Evolutionary conservation across 2,797 vertebrate species (phyloP).

Genomic region (Cossypha heuglini): DNA sequence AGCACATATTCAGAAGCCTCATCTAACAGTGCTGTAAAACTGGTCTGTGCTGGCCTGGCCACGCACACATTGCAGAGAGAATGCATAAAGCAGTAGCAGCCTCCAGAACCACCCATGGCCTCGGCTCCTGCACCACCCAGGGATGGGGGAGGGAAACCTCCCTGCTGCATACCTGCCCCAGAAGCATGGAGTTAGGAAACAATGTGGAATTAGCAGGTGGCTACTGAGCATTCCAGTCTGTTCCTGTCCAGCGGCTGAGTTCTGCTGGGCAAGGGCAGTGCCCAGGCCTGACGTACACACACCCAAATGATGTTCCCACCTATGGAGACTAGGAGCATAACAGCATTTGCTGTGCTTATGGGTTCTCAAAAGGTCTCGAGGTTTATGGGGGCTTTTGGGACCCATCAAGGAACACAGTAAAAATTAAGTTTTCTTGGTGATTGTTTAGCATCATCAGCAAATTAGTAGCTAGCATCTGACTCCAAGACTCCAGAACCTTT

Average conservation of each 20-base stretch:
- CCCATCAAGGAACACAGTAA: neutral
- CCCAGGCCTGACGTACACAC: neutral
- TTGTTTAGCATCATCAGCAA: neutral
- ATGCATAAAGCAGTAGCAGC: neutral
- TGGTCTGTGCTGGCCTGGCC: rapidly evolving
- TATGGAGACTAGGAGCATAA: rapidly evolving
- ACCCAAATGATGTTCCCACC: neutral
- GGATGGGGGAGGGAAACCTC: neutral
- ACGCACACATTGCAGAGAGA: rapidly evolving
- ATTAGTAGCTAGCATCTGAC: neutral
- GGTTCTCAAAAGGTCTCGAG: neutral
- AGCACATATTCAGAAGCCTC: neutral
- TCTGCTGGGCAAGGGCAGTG: neutral
- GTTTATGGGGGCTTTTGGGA: neutral
- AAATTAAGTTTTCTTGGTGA: neutral
- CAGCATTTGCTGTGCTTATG: no score
- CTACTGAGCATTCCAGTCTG: neutral
- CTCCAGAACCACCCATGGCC: neutral
- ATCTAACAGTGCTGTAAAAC: neutral
- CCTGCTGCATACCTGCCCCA: neutral
- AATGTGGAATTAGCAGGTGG: neutral
- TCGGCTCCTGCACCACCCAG: neutral
- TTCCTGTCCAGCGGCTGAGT: rapidly evolving
- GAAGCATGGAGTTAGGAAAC: rapidly evolving
- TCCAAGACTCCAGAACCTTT: neutral